Evolutionary conservation across 2,797 vertebrate genomes (phyloP), one percentile per base, ranked within the genome.

Genomic region (Echiichthys vipera): DNA sequence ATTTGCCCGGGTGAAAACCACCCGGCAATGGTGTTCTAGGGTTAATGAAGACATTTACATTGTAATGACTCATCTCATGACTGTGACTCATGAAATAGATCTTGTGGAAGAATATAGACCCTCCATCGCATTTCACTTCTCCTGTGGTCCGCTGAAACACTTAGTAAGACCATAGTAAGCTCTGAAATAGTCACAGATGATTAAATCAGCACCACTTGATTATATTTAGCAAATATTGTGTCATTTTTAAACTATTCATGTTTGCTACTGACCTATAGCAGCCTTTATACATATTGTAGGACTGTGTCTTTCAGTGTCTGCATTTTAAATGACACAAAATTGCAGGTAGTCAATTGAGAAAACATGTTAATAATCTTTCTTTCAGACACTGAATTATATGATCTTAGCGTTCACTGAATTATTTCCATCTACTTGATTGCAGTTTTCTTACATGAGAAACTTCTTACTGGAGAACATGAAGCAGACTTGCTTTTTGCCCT

Each of bases 31-130:
- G n/a, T n/a, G n/a, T n/a, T n/a, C n/a, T n/a, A n/a, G n/a, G n/a
- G n/a, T n/a, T n/a, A 84, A 82, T 54, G 40, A 67, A 57, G 17
- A 54, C 5, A 86, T 87, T 68, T 80, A 71, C 79, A 78, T 85
- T 83, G 85, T 80, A 85, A 88, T 81, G 65, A 81, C 47, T 27
- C 67, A 18, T 68, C 65, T 63, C 27, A 37, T 66, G 54, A 45
- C 71, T 34, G 63, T 39, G 42, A 65, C 42, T 70, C 59, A 56
- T 50, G 32, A 78, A 79, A 67, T 20, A 46, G 46, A 72, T 75
- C 46, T 39, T 25, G 63, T 13, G 50, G 22, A 65, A 70, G 55
- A 75, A 78, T 20, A 54, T 20, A n/a, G n/a, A 24, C 30, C 25
- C 57, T 49, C 58, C n/a, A 71, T 80, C 51, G 51, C 40, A 54